Conservation (phyloP, 2,113 vertebrate species). For the Oryzias celebensis region DNA sequence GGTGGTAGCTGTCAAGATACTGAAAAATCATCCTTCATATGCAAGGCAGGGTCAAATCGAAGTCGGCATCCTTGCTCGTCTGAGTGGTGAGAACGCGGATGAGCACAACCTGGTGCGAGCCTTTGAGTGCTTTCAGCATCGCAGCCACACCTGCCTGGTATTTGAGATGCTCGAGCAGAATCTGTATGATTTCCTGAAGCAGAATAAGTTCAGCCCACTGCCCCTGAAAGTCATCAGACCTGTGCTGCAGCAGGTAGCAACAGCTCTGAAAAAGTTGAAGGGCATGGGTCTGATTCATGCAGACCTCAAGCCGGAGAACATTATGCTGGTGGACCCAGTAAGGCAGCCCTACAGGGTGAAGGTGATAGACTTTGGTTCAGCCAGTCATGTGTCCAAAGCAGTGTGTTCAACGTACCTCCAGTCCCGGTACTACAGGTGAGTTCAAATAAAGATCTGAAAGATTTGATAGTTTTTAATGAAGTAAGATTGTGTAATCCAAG, state of each 20-base stretch:
- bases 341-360: constrained; percentile 97
- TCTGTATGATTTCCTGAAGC: constrained; percentile 97
- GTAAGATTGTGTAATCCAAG: not conserved
- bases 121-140: constrained; percentile 98
- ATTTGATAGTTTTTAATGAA: not conserved
- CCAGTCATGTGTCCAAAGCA: constrained; percentile 98
- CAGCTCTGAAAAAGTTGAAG: constrained; percentile 97
- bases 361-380: constrained; percentile 98
- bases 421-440: constrained; percentile 98
- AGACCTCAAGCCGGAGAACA: constrained; percentile 99
- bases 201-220: constrained; percentile 98
- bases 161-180: constrained; percentile 99
- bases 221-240: constrained; percentile 97
- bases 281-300: constrained; percentile 98
- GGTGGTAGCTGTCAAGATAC: constrained; percentile 95
- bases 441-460: constrained; percentile 16
- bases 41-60: constrained; percentile 97
- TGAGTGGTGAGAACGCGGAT: constrained; percentile 96
- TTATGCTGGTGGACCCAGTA: constrained; percentile 98
- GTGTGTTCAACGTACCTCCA: constrained; percentile 99
- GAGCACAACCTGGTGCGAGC: constrained; percentile 97
- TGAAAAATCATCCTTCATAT: constrained; percentile 98
- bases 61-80: constrained; percentile 94
- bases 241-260: constrained; percentile 97
- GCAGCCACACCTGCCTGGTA: constrained; percentile 95